Percentiles rank a stretch among this genome's conserved stretches.
Evolutionary conservation across 2,797 vertebrate genomes (phyloP).

Genomic region (Brachyrhaphis roseni): DNA sequence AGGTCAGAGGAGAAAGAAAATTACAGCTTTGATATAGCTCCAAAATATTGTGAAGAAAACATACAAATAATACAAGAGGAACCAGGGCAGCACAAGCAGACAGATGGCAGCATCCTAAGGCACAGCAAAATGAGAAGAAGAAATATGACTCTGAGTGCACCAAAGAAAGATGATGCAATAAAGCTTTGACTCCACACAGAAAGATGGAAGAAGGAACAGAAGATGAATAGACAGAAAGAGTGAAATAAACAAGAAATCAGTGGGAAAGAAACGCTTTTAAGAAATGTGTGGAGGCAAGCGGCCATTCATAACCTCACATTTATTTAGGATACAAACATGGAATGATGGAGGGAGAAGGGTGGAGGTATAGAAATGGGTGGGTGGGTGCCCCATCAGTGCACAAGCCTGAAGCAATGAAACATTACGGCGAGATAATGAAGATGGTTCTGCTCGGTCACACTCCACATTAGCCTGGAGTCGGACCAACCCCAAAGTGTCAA

Average conservation of each 20-base stretch:
- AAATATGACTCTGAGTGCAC: constrained; percentile 56
- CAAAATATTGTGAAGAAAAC: constrained; percentile 47
- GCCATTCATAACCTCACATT: constrained; percentile 35
- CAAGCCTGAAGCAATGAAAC: constrained; percentile 75
- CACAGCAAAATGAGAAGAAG: constrained; percentile 64
- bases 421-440: constrained; percentile 81
- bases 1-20: constrained; percentile 33
- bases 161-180: constrained; percentile 73
- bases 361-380: constrained; percentile 53
- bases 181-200: constrained; percentile 54
- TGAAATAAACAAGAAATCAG: constrained; percentile 58
- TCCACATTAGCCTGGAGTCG: constrained; percentile 80
- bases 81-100: constrained; percentile 50
- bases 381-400: constrained; percentile 62
- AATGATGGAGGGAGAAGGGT: constrained; percentile 49
- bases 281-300: constrained; percentile 29
- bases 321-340: constrained; percentile 46
- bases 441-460: constrained; percentile 84
- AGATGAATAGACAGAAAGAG: constrained; percentile 54
- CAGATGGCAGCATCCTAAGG: constrained; percentile 66
- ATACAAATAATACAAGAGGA: constrained; percentile 58
- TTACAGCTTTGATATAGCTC: constrained; percentile 50
- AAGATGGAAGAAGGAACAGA: constrained; percentile 43
- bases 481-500: constrained; percentile 82
- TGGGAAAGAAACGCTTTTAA: constrained; percentile 12